A percentile compares a stretch with the other conserved stretches of the same genome.
phyloP scores from a whole-genome alignment of 2,113 vertebrate genomes.

The Chloebia gouldiae region DNA sequence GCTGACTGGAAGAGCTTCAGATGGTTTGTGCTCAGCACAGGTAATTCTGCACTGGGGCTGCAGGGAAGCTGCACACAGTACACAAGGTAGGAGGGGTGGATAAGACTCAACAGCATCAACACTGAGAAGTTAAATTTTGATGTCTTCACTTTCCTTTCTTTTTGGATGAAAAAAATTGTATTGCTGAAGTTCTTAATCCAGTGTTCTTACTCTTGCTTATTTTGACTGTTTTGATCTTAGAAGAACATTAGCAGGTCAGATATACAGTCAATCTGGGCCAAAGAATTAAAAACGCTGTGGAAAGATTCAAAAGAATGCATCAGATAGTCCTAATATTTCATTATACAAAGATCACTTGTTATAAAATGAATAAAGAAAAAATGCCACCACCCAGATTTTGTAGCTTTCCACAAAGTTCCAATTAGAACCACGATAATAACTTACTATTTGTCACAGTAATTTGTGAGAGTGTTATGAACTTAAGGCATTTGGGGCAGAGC shows the following conservation, averaged over 20 bases:
- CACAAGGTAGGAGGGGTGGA: neutral
- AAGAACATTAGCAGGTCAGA: slow-evolving; percentile 32
- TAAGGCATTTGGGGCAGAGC: slow-evolving; percentile 54
- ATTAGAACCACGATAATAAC: slow-evolving; percentile 21
- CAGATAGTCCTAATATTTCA: slow-evolving; percentile 4
- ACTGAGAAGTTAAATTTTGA: neutral
- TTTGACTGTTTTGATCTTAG: slow-evolving; percentile 12
- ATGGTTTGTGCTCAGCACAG: neutral
- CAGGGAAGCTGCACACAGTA: neutral
- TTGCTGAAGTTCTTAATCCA: neutral
- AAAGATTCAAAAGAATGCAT: slow-evolving; percentile 26
- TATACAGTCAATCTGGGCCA: neutral
- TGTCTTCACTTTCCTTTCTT: neutral
- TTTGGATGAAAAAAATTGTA: neutral
- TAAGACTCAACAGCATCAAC: neutral
- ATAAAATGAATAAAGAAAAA: slow-evolving; percentile 30
- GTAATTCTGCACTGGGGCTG: neutral
- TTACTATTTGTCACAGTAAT: slow-evolving; percentile 5
- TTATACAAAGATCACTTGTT: slow-evolving; percentile 52
- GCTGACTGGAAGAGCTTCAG: neutral
- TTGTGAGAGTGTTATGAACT: slow-evolving; percentile 55
- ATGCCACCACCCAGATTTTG: neutral
- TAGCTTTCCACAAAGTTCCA: slow-evolving; percentile 40
- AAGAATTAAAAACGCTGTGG: neutral
- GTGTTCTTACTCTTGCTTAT: neutral